phyloP scores from a whole-genome alignment of 2,888 invertebrate genomes.

The Eupithecia insigniata region DNA sequence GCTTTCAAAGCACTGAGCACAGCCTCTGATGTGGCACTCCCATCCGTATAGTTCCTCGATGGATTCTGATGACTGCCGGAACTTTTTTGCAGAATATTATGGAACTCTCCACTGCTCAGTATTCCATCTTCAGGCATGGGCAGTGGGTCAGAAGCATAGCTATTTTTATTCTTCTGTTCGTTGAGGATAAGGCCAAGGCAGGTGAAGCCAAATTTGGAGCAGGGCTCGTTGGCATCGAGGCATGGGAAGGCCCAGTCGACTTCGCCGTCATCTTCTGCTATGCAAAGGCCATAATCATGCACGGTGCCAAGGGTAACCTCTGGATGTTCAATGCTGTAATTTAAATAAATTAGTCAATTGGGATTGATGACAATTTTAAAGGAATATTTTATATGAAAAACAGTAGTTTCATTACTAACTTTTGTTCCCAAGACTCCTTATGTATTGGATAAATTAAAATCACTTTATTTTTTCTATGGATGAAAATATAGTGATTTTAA shows the following conservation, averaged over 20 bases:
- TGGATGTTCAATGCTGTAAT: constrained; percentile 85
- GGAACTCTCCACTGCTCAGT: constrained; percentile 54
- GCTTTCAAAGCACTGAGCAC: constrained; percentile 73
- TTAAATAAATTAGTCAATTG: neutral
- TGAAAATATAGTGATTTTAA: too few species aligned
- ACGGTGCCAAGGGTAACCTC: constrained; percentile 86
- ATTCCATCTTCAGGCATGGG: constrained; percentile 73
- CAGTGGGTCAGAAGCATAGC: constrained; percentile 55
- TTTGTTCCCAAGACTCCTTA: neutral
- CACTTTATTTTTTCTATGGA: neutral
- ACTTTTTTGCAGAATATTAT: constrained; percentile 68
- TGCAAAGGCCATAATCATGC: constrained; percentile 92
- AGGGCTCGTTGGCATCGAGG: constrained; percentile 93
- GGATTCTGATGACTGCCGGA: constrained; percentile 75
- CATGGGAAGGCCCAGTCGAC: constrained; percentile 97
- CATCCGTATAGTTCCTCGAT: constrained; percentile 72
- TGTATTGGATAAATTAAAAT: too few species aligned
- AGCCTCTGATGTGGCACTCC: constrained; percentile 78
- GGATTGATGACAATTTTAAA: neutral
- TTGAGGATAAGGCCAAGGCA: constrained; percentile 95
- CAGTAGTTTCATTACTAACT: neutral
- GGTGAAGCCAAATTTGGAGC: constrained; percentile 96
- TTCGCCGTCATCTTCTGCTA: constrained; percentile 98
- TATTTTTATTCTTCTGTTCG: constrained; percentile 85
- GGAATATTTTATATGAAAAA: neutral